Conservation (phyloP, 2,113 vertebrate species). For the Conger conger region DNA sequence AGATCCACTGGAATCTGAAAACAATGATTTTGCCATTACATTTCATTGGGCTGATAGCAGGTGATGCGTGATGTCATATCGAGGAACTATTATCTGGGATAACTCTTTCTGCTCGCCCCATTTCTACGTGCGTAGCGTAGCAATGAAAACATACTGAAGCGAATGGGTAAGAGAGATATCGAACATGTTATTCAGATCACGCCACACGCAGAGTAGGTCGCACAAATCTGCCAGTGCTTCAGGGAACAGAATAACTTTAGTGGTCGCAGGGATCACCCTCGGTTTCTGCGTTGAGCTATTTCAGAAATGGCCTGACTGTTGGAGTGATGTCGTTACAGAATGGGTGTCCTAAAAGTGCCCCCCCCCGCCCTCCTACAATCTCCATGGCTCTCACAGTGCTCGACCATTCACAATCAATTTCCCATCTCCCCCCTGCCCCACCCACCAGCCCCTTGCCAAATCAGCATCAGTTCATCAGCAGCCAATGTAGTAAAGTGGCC, state of each 20-base stretch:
- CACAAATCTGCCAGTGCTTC: neutral
- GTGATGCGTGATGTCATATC: neutral
- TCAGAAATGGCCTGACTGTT: neutral
- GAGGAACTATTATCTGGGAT: neutral
- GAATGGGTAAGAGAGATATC: neutral
- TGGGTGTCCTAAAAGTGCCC: neutral
- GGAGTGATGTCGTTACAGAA: neutral
- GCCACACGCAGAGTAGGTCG: neutral
- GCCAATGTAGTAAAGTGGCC: constrained; percentile 65
- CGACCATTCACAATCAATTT: constrained; percentile 67
- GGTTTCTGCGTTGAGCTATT: neutral
- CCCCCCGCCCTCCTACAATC: constrained; percentile 23
- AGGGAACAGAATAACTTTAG: neutral
- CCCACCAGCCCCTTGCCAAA: constrained; percentile 50
- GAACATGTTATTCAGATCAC: neutral
- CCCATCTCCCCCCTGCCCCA: constrained; percentile 47
- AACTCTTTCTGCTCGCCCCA: neutral
- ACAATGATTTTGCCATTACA: neutral
- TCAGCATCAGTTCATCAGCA: constrained; percentile 59
- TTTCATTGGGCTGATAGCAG: neutral
- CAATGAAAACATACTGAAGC: neutral
- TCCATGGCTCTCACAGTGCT: constrained; percentile 59
- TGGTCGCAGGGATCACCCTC: neutral
- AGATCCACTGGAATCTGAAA: neutral
- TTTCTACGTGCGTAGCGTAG: constrained; percentile 38